Evolutionary conservation across 2,888 invertebrate genomes (phyloP).

Genomic region (Pollenia angustigena): DNA sequence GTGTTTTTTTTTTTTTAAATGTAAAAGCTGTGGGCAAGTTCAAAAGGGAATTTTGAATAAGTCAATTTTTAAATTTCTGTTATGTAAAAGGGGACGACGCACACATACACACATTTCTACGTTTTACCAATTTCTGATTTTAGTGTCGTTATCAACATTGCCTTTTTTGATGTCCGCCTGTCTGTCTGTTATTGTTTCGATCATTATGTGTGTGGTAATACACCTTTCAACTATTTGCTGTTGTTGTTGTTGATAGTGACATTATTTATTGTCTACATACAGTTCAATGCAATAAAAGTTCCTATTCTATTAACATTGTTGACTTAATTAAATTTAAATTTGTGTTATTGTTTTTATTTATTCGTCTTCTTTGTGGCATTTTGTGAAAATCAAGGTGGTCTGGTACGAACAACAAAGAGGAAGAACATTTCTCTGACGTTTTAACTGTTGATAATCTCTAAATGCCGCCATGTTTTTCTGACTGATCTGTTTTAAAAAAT

Average conservation of each 20-base stretch:
- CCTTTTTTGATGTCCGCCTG: conserved; percentile 5
- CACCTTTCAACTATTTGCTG: conserved; percentile 54
- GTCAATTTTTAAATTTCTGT: too few species aligned
- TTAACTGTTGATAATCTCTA: conserved; percentile 58
- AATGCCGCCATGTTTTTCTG: conserved; percentile 58
- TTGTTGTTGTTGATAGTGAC: conserved; percentile 22
- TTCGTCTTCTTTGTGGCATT: background rate
- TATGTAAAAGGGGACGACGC: background rate
- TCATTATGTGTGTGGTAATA: too few species aligned
- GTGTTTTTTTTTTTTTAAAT: too few species aligned
- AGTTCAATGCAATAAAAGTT: conserved; percentile 47
- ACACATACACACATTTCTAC: background rate
- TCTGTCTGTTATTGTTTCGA: conserved; percentile 47
- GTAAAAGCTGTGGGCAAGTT: too few species aligned
- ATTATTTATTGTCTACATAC: conserved; percentile 30
- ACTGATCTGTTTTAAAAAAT: conserved; percentile 61
- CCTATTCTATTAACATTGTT: conserved; percentile 48
- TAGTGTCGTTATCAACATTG: conserved; percentile 45
- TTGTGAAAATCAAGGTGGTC: conserved; percentile 57
- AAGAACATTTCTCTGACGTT: conserved; percentile 46
- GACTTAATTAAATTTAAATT: conserved; percentile 50
- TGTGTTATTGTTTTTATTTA: background rate
- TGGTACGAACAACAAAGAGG: conserved; percentile 13
- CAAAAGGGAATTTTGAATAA: too few species aligned
- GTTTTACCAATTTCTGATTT: conserved; percentile 19